phyloP scores from a whole-genome alignment of 2,113 vertebrate genomes.

The Pipa parva region DNA sequence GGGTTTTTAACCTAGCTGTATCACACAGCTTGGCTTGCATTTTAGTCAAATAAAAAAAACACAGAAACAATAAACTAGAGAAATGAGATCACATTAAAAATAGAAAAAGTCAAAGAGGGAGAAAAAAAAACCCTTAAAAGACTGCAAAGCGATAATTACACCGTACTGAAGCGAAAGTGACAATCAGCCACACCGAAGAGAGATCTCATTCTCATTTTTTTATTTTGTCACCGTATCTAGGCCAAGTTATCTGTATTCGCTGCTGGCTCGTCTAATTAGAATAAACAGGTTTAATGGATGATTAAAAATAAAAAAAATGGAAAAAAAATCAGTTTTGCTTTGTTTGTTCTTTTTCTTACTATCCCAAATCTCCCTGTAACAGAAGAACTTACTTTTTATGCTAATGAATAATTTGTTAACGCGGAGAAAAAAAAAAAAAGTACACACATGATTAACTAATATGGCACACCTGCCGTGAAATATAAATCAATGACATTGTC shows the following conservation, averaged over 20 bases:
- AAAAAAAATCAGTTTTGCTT: too few species aligned
- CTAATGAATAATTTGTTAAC: not conserved
- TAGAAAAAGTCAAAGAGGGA: not conserved
- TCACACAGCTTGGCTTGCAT: not conserved
- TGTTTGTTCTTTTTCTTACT: not conserved
- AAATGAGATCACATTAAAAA: not conserved
- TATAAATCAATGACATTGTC: slow-evolving; percentile 39
- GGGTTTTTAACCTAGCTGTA: not conserved
- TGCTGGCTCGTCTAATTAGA: slow-evolving; percentile 1
- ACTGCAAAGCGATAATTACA: not conserved
- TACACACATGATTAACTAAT: slow-evolving; percentile 18
- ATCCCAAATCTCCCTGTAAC: not conserved
- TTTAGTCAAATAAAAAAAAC: not conserved
- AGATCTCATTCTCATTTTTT: not conserved
- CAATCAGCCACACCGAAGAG: not conserved
- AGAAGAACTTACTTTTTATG: not conserved
- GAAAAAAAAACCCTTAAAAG: not conserved
- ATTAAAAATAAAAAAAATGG: not conserved
- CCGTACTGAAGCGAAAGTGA: not conserved
- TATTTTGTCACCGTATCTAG: not conserved
- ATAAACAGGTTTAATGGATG: slow-evolving; percentile 14
- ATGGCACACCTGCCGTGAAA: slow-evolving; percentile 8
- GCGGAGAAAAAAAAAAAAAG: not conserved
- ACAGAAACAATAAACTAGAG: not conserved
- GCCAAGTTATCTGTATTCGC: slow-evolving; percentile 5